These are phyloP conservation scores for Conus ventricosus DNA, from an alignment of 1,140 invertebrate species.

Conservation along the genomic window DNA sequence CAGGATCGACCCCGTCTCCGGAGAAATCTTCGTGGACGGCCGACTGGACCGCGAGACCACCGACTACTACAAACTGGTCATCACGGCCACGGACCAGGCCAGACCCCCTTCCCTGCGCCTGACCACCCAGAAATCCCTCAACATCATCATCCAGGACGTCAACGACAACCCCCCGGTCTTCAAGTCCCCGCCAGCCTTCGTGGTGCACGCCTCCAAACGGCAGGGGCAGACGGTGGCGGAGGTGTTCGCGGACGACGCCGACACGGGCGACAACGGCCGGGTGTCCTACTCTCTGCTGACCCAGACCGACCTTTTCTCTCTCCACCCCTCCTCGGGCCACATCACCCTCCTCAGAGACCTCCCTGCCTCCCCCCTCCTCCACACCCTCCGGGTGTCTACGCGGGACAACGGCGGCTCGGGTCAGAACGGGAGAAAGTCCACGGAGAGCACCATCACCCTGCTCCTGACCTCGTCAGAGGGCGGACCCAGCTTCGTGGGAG, in stretches of 20 bases:
- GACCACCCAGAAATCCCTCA: conserved; percentile 88
- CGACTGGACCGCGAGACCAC: conserved; percentile 91
- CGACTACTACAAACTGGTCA: conserved; percentile 90
- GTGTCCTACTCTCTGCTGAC: conserved; percentile 89
- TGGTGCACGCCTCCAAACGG: conserved; percentile 57
- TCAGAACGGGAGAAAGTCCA: conserved; percentile 81
- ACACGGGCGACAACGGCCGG: conserved; percentile 61
- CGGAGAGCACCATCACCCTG: conserved; percentile 56
- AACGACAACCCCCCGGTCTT: conserved; percentile 96
- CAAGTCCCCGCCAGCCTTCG: conserved; percentile 85
- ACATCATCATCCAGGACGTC: conserved; percentile 82
- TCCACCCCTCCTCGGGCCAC: conserved; percentile 40
- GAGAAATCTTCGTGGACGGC: conserved; percentile 85
- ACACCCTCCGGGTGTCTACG: conserved; percentile 85
- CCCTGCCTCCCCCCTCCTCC: conserved; percentile 52
- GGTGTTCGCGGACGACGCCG: conserved; percentile 78
- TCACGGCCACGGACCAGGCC: conserved; percentile 93
- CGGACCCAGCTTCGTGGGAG: conserved; percentile 65
- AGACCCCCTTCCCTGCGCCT: conserved; percentile 82
- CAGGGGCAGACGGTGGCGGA: conserved; percentile 51
- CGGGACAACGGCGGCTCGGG: conserved; percentile 82
- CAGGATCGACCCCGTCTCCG: conserved; percentile 89
- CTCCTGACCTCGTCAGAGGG: conserved; percentile 52
- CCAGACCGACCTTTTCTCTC: conserved; percentile 70
- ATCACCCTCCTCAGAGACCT: conserved; percentile 65